These are phyloP conservation scores for Eulacestoma nigropectus DNA, from an alignment of 2,113 vertebrate genomes.

Conservation along the genomic window DNA sequence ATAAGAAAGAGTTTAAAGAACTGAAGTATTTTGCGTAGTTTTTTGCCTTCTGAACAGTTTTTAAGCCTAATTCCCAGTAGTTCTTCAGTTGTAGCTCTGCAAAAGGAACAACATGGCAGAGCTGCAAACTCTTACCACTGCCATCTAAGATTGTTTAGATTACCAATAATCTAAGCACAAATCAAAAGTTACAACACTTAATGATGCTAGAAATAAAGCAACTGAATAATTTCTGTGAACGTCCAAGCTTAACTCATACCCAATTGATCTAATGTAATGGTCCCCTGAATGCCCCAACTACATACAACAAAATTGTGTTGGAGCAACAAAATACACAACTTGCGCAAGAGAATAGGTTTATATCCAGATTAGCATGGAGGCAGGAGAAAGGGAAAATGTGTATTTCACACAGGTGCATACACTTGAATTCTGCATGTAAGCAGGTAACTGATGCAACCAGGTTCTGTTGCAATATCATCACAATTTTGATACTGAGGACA, in stretches of 20 bases:
- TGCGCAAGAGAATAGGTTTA: neutral
- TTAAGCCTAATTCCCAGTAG: neutral
- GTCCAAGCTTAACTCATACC: neutral
- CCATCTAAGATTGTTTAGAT: too few species aligned
- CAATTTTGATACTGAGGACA: neutral
- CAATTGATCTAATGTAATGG: neutral
- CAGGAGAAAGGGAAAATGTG: neutral
- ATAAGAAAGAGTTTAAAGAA: neutral
- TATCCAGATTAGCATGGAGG: neutral
- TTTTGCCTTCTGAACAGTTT: neutral
- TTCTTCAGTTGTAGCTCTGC: neutral
- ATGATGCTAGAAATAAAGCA: neutral
- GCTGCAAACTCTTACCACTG: neutral
- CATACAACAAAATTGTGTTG: neutral
- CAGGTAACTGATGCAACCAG: neutral
- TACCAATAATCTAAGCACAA: neutral
- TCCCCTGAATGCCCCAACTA: neutral
- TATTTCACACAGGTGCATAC: neutral
- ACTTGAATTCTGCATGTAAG: neutral
- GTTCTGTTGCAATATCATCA: neutral
- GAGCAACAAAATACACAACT: neutral
- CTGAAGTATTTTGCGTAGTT: neutral
- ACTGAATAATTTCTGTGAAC: neutral
- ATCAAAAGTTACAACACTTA: neutral
- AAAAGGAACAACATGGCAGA: neutral